Base-by-base conservation (phyloP, 2,888 invertebrate genomes). In the Sclerodermus sp. region DNA sequence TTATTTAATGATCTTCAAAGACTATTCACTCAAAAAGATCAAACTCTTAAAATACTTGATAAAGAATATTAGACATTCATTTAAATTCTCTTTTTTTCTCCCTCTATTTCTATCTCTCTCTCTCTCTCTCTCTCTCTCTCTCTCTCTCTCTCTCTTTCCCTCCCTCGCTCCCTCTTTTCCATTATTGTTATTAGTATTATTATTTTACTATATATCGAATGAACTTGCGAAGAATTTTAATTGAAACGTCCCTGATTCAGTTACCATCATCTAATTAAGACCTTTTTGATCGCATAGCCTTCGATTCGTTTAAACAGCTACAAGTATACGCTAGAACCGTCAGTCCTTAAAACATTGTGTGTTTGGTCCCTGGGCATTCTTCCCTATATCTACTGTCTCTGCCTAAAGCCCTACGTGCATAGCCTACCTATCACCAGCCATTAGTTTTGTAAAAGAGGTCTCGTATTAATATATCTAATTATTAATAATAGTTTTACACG, bases 271-370 rank as follows among this genome's bases (percentile, higher is more conserved):
- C n/a, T n/a, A n/a, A n/a, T n/a, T n/a, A 30, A 30, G 6, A 30
- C 30, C 6, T 9, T 59, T 59, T 65, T 55, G 57, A 59, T 64
- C 46, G 62, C 55, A 45, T 51, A 59, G 59, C 59, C 63, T 66
- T 67, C 56, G 53, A 60, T 55, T 44, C 50, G 50, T 58, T 58
- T 60, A 65, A 67, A 67, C 64, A 64, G 52, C 62, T 68, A 71
- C 71, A 69, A 74, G 63, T 72, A 71, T 68, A 69, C 69, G 68
- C 71, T 74, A 75, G 71, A 74, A 74, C 69, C 75, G 64, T 74
- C 71, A 73, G 73, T 74, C 66, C 72, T 70, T 57, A 60, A 68
- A 67, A 70, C 66, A 62, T 56, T 53, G 52, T 64, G 58, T 63
- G 57, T 70, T 74, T 74, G 71, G 74, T 74, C 75, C 75, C 75